Evolutionary conservation across 2,888 invertebrate species (phyloP).

Genomic region (Ditylenchus weischeri): DNA sequence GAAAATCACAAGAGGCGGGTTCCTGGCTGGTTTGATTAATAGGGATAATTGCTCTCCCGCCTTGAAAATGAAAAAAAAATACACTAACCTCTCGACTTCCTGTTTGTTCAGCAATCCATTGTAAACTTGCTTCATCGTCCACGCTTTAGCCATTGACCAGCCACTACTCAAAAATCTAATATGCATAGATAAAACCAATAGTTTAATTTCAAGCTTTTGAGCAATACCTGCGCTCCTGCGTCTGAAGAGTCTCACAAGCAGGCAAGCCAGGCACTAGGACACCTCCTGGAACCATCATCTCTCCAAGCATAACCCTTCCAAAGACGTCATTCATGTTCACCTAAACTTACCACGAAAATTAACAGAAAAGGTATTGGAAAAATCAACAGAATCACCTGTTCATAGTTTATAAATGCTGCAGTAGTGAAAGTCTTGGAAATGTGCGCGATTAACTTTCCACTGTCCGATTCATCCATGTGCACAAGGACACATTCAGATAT

Average conservation of each 20-base stretch:
- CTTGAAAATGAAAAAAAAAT: too few species aligned
- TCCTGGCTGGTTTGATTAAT: too few species aligned
- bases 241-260: constrained; percentile 73
- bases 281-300: constrained; percentile 80
- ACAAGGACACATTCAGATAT: constrained; percentile 88
- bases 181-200: neutral
- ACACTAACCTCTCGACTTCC: constrained; percentile 70
- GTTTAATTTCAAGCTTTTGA: neutral
- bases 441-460: constrained; percentile 74
- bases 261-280: constrained; percentile 79
- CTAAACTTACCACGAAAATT: constrained; percentile 59
- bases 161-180: constrained; percentile 72
- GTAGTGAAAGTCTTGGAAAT: constrained; percentile 76
- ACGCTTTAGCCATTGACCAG: constrained; percentile 77
- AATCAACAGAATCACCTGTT: constrained; percentile 69
- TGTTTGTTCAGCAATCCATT: constrained; percentile 71
- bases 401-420: constrained; percentile 85
- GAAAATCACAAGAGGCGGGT: neutral
- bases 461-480: constrained; percentile 74
- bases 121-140: constrained; percentile 90
- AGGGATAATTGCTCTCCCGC: too few species aligned
- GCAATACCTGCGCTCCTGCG: constrained; percentile 65
- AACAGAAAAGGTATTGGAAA: neutral
- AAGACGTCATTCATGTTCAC: constrained; percentile 92
- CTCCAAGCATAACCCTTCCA: constrained; percentile 88